phyloP scores from a whole-genome alignment of 1,140 invertebrate species.

The Zaprionus ghesquierei region DNA sequence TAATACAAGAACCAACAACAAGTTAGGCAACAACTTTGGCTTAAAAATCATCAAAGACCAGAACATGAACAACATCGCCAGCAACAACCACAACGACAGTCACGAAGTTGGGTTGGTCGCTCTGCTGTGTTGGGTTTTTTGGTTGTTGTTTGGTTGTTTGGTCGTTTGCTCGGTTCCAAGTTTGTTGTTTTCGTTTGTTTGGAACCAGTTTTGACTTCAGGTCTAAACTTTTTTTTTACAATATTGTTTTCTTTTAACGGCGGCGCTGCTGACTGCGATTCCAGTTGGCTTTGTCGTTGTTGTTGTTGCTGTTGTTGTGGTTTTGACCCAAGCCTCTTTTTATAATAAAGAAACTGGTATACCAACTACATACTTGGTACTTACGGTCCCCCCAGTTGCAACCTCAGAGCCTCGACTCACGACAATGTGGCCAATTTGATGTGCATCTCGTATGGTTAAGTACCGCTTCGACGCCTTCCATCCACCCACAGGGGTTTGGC shows the following conservation, averaged over 20 bases:
- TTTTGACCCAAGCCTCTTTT: slow-evolving; percentile 78
- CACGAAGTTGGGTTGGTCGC: slow-evolving; percentile 61
- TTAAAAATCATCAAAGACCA: slow-evolving; percentile 78
- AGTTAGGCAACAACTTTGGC: slow-evolving; percentile 61
- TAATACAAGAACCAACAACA: slow-evolving; percentile 45
- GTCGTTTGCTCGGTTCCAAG: slow-evolving; percentile 23
- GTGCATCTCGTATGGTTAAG: slow-evolving; percentile 46
- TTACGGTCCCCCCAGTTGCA: slow-evolving; percentile 16
- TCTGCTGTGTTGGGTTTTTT: slow-evolving; percentile 22
- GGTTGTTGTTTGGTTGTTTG: slow-evolving; percentile 35
- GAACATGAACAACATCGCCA: slow-evolving; percentile 41
- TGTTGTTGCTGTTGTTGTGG: slow-evolving; percentile 56
- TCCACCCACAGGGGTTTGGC: neutral
- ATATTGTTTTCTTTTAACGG: slow-evolving; percentile 80
- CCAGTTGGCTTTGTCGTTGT: slow-evolving; percentile 23
- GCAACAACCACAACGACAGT: slow-evolving; percentile 27
- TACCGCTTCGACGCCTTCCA: neutral
- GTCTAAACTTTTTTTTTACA: slow-evolving; percentile 79
- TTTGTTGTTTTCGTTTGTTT: slow-evolving; percentile 55
- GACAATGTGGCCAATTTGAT: slow-evolving; percentile 76
- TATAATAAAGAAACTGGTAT: slow-evolving; percentile 78
- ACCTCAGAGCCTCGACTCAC: slow-evolving; percentile 47
- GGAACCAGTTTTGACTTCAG: slow-evolving; percentile 73
- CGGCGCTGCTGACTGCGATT: slow-evolving; percentile 55
- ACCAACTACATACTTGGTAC: slow-evolving; percentile 49